Base-by-base conservation (phyloP, 1,140 invertebrate genomes). In the Drepana arcuata region DNA sequence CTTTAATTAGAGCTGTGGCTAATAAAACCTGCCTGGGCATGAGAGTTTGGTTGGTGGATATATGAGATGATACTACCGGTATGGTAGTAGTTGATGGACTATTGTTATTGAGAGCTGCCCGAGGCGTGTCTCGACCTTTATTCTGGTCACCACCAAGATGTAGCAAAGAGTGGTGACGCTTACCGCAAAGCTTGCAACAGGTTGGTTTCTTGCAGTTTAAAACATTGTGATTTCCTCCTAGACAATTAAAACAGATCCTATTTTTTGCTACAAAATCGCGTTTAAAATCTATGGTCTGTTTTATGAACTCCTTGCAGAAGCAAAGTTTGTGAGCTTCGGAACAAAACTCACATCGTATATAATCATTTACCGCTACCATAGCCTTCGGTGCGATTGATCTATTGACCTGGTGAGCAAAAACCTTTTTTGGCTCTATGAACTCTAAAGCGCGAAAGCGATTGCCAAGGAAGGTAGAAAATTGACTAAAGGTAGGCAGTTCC, bases 181-280 rank as follows among this genome's bases (percentile, higher is more conserved):
- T 26, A n/a, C 10, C 15, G 16, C 30, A 41, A 26, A 41, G 3
- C 7, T 9, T 25, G 30, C 38, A 41, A 5, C 2, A 3, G 3
- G 23, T 27, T 1, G 1, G 15, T 2, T 28, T 34, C 11, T 21
- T 33, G 10, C 38, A 41, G 2, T 26, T 1, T 1, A 26, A 9
- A 1, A 33, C 30, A 1, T 4, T 18, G 9, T 41, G 23, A 21
- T 41, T 33, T 0, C 24, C 10, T 2, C 30, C 30, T 11, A 41
- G 21, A 21, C 38, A 41, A 18, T 41, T 33, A 5, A 18, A 41
- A 15, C 38, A 41, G 0, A 41, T 27, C 4, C 11, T 27, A n/a
- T 33, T 27, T 14, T 34, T 33, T 1, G 14, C 1, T 2, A 41
- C 38, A 18, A 41, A 41, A 0, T 33, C 10, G 14, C 21, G 38